Conservation (phyloP, 2,797 vertebrate genomes). For the Siniperca undulata region DNA sequence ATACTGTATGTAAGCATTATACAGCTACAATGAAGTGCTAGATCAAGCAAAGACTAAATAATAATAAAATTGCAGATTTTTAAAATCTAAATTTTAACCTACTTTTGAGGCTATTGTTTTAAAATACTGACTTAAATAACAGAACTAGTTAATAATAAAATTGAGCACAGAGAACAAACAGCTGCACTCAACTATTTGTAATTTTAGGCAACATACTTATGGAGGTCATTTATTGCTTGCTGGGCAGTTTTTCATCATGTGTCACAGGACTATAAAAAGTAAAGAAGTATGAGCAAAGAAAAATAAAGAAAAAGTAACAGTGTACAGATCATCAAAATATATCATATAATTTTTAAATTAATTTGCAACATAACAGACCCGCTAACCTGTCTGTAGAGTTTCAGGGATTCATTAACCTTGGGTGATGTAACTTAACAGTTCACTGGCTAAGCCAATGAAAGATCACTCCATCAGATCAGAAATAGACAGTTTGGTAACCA, state of each 20-base stretch:
- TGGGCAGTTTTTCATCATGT: neutral
- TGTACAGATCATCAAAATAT: neutral
- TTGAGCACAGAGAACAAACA: neutral
- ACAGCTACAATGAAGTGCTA: neutral
- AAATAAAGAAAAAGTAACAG: neutral
- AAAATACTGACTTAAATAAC: neutral
- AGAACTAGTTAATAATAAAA: neutral
- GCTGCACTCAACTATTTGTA: neutral
- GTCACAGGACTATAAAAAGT: neutral
- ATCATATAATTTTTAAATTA: neutral
- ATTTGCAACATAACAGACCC: constrained; percentile 24
- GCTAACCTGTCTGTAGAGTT: constrained; percentile 30
- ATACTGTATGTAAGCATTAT: neutral
- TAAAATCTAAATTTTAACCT: neutral
- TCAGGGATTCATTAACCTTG: constrained; percentile 61
- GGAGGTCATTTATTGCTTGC: neutral
- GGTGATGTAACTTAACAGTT: constrained; percentile 64
- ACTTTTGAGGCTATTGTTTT: neutral
- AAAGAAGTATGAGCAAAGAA: neutral
- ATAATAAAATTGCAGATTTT: neutral
- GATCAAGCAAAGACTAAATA: neutral
- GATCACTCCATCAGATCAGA: constrained; percentile 72
- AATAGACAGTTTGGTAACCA: constrained; percentile 80
- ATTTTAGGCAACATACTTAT: neutral
- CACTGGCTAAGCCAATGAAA: constrained; percentile 69